Evolutionary conservation across 2,888 invertebrate genomes (phyloP).

Genomic region (Caenorhabditis becei): DNA sequence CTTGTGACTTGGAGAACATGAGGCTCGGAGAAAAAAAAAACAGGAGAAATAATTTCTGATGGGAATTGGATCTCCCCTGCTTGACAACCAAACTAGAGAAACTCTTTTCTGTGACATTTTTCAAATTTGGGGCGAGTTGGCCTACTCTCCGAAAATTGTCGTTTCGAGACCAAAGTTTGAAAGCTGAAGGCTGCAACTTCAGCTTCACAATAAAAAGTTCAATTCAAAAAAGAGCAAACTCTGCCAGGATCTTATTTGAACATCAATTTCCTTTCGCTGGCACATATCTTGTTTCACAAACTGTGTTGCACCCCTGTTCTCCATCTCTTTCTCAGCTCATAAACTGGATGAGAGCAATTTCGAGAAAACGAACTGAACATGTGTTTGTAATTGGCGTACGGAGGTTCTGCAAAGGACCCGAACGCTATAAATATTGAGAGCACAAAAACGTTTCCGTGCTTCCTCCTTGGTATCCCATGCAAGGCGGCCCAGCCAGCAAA

Average conservation of each 20-base stretch:
- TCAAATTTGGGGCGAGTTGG: no score
- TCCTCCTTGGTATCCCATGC: constrained; percentile 28
- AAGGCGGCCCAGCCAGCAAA: constrained; percentile 12
- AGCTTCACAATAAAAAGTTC: not conserved
- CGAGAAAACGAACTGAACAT: constrained; percentile 5
- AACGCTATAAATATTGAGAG: constrained; percentile 10
- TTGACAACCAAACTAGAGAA: no score
- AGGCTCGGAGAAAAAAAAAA: constrained; percentile 9
- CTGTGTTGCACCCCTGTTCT: constrained; percentile 25
- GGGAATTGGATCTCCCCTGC: no score
- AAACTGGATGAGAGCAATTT: not conserved
- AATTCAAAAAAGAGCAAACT: constrained; percentile 12
- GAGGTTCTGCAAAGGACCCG: not conserved
- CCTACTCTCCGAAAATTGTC: no score
- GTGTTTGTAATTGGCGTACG: constrained; percentile 28
- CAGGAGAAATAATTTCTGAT: constrained; percentile 7
- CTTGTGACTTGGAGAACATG: constrained; percentile 4
- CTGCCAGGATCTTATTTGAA: constrained; percentile 19
- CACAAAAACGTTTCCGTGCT: constrained; percentile 33
- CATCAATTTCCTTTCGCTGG: constrained; percentile 21
- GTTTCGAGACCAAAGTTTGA: constrained; percentile 43
- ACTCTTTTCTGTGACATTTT: no score
- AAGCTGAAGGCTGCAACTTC: constrained; percentile 4
- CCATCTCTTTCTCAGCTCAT: constrained; percentile 1
- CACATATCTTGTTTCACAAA: constrained; percentile 52